Base-by-base conservation (phyloP, 2,797 vertebrate genomes). In the Pangasius macronema region DNA sequence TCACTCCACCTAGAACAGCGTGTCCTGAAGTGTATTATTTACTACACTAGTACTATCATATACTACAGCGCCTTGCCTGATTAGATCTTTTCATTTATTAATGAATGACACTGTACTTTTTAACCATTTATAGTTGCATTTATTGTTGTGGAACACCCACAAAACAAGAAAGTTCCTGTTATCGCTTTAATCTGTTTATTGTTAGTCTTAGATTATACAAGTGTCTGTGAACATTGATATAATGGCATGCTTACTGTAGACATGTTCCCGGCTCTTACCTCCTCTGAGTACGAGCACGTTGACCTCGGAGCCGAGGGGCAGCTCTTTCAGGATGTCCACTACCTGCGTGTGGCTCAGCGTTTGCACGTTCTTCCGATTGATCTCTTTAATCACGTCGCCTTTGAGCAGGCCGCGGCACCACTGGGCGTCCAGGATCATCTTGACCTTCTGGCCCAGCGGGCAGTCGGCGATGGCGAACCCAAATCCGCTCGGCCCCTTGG, bases 371-470 rank as follows among this genome's bases (percentile, higher is more conserved):
- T 98, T 97, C 22, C 97, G 95, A 94, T 97, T 98, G 87, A 99
- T 97, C 93, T 99, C 98, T 94, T 99, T 98, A 94, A 99, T 98
- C 24, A 99, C 96, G 0, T 99, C 98, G 1, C 98, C 98, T 89
- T 99, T 99, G 91, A 99, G 95, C 89, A 99, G 94, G 84, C 97
- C 98, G 8, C 97, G 97, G 92, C 98, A 99, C 98, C 98, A 99
- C 94, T 99, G 98, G 30, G 97, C 98, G 22, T 99, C 98, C 94
- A 99, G 93, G 94, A 99, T 99, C 98, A 99, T 99, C 94, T 99
- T 99, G 88, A 99, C 98, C 93, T 99, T 99, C 90, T 99, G 98
- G 24, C 98, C 98, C 9, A 97, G 93, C 1, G 97, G 97, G 89
- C 97, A 98, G 91, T 99, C 98, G 0, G 98, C 98, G 68, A 99